Evolutionary conservation across 2,797 vertebrate species (phyloP).

Genomic region (Margarornis squamiger): DNA sequence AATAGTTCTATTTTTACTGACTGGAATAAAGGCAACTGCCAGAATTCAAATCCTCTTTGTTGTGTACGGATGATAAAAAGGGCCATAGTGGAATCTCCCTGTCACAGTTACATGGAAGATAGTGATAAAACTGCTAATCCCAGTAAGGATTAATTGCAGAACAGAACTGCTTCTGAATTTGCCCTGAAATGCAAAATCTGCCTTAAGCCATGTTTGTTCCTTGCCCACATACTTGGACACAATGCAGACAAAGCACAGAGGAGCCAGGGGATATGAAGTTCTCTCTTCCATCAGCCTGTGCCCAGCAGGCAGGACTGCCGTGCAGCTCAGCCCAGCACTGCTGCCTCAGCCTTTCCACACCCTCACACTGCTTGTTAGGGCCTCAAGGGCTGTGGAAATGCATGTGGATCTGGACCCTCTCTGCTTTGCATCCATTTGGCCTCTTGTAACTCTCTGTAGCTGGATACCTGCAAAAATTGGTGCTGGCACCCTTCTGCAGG

Average conservation of each 20-base stretch:
- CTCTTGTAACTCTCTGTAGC: neutral
- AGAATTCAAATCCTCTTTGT: constrained; percentile 11
- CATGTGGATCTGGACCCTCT: neutral
- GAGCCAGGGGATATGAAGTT: neutral
- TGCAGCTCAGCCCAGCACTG: neutral
- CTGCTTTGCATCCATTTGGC: neutral
- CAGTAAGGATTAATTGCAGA: neutral
- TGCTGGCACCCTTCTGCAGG: neutral
- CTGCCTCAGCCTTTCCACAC: fast-evolving
- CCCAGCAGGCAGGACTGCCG: neutral
- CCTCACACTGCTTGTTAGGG: neutral
- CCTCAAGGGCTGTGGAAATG: neutral
- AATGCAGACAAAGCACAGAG: neutral
- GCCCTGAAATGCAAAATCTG: neutral
- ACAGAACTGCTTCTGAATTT: neutral
- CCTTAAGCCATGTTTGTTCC: neutral
- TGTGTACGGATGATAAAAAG: neutral
- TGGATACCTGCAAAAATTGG: neutral
- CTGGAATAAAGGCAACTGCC: constrained; percentile 37
- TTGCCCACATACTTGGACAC: neutral
- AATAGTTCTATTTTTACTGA: constrained; percentile 41
- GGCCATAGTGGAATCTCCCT: neutral
- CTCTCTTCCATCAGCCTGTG: neutral
- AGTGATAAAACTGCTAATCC: neutral
- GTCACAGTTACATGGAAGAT: neutral